phyloP scores from a whole-genome alignment of 2,888 invertebrate species.

The Deilephila elpenor region DNA sequence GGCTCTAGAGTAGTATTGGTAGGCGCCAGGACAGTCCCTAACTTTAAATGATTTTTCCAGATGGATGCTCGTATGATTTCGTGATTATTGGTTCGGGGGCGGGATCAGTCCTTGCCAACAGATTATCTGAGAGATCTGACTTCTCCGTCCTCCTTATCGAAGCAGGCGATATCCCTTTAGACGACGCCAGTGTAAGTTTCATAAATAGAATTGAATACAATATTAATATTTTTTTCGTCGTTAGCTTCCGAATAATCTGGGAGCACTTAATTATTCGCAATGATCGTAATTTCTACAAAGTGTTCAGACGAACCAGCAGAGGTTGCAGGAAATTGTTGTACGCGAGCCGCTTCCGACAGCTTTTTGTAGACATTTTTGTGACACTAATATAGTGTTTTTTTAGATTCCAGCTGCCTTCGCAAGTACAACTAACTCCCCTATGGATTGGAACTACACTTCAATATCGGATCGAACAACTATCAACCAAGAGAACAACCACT shows the following conservation, averaged over 20 bases:
- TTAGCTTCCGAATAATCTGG: too few species aligned
- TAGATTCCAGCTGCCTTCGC: constrained; percentile 27
- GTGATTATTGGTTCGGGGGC: constrained; percentile 43
- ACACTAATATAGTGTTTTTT: neutral
- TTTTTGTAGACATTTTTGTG: too few species aligned
- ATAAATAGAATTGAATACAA: neutral
- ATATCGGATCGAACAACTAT: neutral
- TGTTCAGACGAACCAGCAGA: too few species aligned
- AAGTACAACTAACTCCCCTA: neutral
- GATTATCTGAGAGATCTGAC: constrained; percentile 35
- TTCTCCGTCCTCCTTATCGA: constrained; percentile 38
- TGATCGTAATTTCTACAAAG: too few species aligned
- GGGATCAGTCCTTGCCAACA: constrained; percentile 38
- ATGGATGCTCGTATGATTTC: constrained; percentile 36
- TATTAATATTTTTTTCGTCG: too few species aligned
- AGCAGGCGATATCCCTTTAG: constrained; percentile 38
- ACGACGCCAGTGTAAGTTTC: constrained; percentile 36
- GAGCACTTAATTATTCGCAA: too few species aligned
- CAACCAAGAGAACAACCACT: constrained; percentile 30
- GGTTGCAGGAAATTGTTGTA: too few species aligned
- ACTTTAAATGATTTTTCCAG: constrained; percentile 30
- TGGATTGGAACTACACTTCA: constrained; percentile 34
- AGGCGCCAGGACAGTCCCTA: too few species aligned
- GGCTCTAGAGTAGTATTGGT: too few species aligned
- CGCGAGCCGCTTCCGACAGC: too few species aligned